phyloP scores from a whole-genome alignment of 2,888 invertebrate genomes.

The Apamea epomidion region DNA sequence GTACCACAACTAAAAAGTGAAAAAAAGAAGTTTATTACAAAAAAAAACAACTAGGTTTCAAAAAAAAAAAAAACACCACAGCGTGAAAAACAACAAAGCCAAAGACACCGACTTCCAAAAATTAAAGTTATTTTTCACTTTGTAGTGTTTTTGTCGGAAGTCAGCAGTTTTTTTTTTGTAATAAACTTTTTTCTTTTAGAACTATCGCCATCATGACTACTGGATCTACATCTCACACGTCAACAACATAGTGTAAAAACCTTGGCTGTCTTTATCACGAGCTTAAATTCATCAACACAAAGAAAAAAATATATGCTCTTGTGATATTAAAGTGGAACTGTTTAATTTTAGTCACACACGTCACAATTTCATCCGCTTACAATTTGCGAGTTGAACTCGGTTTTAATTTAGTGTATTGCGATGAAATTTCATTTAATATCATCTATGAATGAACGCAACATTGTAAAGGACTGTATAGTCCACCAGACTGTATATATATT shows the following conservation, averaged over 20 bases:
- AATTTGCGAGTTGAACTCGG: constrained; percentile 19
- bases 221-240: background rate
- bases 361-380: constrained; percentile 22
- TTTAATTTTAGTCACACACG: constrained; percentile 1
- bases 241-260: background rate
- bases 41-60: too few species aligned
- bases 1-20: too few species aligned
- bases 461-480: constrained; percentile 60
- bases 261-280: background rate
- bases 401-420: constrained; percentile 66
- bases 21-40: too few species aligned
- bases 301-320: background rate
- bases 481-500: constrained; percentile 1
- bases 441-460: constrained; percentile 55
- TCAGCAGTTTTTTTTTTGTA: too few species aligned
- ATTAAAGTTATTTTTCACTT: too few species aligned
- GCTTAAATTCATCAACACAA: background rate
- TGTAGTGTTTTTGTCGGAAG: too few species aligned
- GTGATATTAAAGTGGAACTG: background rate
- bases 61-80: too few species aligned
- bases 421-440: constrained; percentile 64
- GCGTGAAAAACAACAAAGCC: too few species aligned
- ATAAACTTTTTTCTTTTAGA: too few species aligned
- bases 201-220: background rate
- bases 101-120: too few species aligned